Percentiles rank a stretch among this genome's conserved stretches.
Evolutionary conservation across 2,113 vertebrate species (phyloP).

Genomic region (Cephalopholis sonnerati): DNA sequence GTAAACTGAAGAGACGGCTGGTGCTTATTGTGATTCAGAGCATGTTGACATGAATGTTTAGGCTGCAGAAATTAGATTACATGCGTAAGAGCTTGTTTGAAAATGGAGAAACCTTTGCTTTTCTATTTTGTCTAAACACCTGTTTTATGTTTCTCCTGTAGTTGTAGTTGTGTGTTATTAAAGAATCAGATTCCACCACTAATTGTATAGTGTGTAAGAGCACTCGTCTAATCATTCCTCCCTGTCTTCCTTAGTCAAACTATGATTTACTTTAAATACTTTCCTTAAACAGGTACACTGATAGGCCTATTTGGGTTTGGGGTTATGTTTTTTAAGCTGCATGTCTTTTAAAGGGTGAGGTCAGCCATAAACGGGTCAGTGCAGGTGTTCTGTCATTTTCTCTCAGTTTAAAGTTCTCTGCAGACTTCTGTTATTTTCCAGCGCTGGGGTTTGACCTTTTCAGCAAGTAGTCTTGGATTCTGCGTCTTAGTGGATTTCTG

Average conservation of each 20-base stretch:
- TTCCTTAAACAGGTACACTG: constrained; percentile 39
- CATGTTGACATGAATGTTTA: background rate
- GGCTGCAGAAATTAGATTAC: background rate
- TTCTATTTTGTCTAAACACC: constrained; percentile 22
- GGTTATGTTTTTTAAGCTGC: constrained; percentile 20
- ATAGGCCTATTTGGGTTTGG: constrained; percentile 24
- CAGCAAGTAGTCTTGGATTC: constrained; percentile 27
- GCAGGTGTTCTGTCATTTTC: constrained; percentile 54
- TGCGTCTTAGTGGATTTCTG: constrained; percentile 45
- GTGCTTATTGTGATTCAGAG: background rate
- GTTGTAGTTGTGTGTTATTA: constrained; percentile 46
- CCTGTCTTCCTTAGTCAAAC: constrained; percentile 36
- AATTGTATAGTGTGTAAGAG: constrained; percentile 42
- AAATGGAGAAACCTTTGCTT: background rate
- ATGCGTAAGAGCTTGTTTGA: background rate
- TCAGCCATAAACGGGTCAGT: constrained; percentile 23
- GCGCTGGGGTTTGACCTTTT: constrained; percentile 63
- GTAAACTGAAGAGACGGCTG: background rate
- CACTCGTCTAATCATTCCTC: constrained; percentile 35
- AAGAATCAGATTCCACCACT: constrained; percentile 61
- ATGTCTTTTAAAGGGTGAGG: constrained; percentile 20
- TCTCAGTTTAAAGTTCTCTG: constrained; percentile 33
- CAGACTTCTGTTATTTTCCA: constrained; percentile 40
- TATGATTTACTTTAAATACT: constrained; percentile 56
- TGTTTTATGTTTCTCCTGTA: constrained; percentile 35